Conservation (phyloP, 1,140 invertebrate species). For the Dufourea novaeangliae region DNA sequence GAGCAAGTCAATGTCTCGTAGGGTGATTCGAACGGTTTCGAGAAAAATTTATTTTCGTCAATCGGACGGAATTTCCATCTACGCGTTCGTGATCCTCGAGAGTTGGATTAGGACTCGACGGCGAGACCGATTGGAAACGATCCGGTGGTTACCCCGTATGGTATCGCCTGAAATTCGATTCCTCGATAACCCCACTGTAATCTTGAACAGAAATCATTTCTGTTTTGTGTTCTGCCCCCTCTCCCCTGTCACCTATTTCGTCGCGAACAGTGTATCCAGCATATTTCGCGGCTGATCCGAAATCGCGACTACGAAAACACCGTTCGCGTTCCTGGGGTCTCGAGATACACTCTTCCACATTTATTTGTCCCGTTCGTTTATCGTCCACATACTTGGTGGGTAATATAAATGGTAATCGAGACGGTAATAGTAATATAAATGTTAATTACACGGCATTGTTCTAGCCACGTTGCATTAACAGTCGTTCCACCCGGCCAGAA, state of each 20-base stretch:
- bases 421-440: constrained; percentile 70
- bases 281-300: not conserved
- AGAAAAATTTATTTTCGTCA: constrained; percentile 27
- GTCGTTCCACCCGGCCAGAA: constrained; percentile 57
- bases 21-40: not conserved
- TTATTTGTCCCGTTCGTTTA: too few species aligned
- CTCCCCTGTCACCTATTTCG: too few species aligned
- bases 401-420: too few species aligned
- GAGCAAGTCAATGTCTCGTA: not conserved
- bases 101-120: constrained; percentile 4
- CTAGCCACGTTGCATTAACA: constrained; percentile 56
- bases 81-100: not conserved
- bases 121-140: constrained; percentile 29
- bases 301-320: not conserved
- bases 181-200: constrained; percentile 20
- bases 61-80: constrained; percentile 22
- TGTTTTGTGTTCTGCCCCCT: not conserved
- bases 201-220: not conserved
- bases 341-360: too few species aligned
- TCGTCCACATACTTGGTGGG: too few species aligned
- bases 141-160: constrained; percentile 7
- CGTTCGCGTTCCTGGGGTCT: too few species aligned
- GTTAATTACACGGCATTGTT: constrained; percentile 71
- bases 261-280: not conserved
- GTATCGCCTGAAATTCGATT: not conserved